Conservation (phyloP, 2,888 invertebrate species). For the Drosophila multiciliata region DNA sequence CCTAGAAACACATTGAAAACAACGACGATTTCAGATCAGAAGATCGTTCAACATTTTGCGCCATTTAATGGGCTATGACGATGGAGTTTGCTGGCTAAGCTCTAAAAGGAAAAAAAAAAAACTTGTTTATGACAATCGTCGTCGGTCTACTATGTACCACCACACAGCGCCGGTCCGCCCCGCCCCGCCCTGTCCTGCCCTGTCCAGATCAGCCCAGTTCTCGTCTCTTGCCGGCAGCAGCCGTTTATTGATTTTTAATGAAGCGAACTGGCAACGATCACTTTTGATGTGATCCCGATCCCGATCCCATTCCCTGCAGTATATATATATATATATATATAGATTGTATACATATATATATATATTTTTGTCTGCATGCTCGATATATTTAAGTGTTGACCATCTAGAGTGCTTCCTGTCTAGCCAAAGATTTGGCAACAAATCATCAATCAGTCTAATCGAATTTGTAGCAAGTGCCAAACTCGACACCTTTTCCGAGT, state of each 20-base stretch:
- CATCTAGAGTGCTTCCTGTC: slow-evolving; percentile 54
- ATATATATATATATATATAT: background rate
- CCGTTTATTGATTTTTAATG: slow-evolving; percentile 83
- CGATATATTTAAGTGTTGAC: background rate
- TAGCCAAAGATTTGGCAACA: slow-evolving; percentile 74
- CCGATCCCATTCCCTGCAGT: slow-evolving; percentile 11
- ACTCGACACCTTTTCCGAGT: slow-evolving; percentile 50
- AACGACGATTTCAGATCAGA: slow-evolving; percentile 18
- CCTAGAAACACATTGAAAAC: background rate
- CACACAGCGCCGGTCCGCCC: background rate
- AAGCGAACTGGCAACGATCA: slow-evolving; percentile 69
- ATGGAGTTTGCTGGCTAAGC: slow-evolving; percentile 7
- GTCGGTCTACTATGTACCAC: slow-evolving; percentile 18
- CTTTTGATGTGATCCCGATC: slow-evolving; percentile 54
- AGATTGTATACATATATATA: background rate
- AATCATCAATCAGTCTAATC: slow-evolving; percentile 69
- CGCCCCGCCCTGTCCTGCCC: background rate
- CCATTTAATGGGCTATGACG: slow-evolving; percentile 59
- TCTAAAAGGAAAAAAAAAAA: slow-evolving; percentile 6
- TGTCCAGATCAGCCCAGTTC: background rate
- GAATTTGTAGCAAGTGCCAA: slow-evolving; percentile 55
- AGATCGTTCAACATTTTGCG: slow-evolving; percentile 67
- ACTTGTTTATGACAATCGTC: slow-evolving; percentile 28
- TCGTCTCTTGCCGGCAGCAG: slow-evolving; percentile 37
- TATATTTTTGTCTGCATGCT: background rate